phyloP scores from a whole-genome alignment of 2,888 invertebrate genomes.

The Cataglyphis albicans region DNA sequence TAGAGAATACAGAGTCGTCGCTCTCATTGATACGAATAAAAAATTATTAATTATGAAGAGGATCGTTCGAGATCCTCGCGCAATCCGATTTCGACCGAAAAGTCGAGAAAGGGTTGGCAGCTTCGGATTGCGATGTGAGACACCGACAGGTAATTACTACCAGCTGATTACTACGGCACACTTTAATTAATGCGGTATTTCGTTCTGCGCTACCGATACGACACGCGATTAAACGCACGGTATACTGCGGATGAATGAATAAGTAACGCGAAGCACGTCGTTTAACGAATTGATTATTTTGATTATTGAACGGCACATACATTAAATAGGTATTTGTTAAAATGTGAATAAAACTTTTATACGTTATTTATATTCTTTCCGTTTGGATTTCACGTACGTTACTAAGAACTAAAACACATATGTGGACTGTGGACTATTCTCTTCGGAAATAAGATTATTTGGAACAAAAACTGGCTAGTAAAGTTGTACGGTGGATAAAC shows the following conservation, averaged over 20 bases:
- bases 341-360: not conserved
- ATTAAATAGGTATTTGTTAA: constrained; percentile 3
- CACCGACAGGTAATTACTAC: constrained; percentile 48
- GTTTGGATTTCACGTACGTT: not conserved
- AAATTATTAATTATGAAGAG: constrained; percentile 35
- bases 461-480: constrained; percentile 36
- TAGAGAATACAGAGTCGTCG: not conserved
- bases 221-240: constrained; percentile 46
- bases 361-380: constrained; percentile 13
- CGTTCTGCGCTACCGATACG: constrained; percentile 47
- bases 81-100: constrained; percentile 42
- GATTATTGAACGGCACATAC: not conserved
- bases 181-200: constrained; percentile 56
- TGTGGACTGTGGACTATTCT: constrained; percentile 31
- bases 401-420: constrained; percentile 61
- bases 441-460: constrained; percentile 64
- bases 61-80: constrained; percentile 5
- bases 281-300: constrained; percentile 33
- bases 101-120: constrained; percentile 45
- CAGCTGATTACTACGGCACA: constrained; percentile 42
- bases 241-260: constrained; percentile 35
- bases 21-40: not conserved
- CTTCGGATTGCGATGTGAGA: constrained; percentile 40
- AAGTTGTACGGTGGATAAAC: constrained; percentile 50
- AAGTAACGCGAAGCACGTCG: constrained; percentile 16